Evolutionary conservation across 2,888 invertebrate species (phyloP).

Genomic region (Beris morrisii): DNA sequence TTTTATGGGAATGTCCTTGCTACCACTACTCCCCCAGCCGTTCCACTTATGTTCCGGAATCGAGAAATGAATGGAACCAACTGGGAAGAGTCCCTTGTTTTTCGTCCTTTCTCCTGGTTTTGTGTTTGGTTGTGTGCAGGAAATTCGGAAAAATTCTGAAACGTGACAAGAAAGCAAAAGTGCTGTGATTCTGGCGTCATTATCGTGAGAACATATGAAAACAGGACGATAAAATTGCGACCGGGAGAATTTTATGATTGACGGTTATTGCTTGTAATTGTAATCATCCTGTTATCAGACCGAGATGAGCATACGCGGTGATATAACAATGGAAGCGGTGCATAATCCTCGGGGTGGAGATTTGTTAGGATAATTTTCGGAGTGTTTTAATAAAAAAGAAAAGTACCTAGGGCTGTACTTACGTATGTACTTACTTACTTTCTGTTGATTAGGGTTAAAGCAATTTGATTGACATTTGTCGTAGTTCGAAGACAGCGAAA

Average conservation of each 20-base stretch:
- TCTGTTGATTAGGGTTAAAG: too few relatives aligned
- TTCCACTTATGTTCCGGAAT: neutral
- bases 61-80: neutral
- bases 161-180: neutral
- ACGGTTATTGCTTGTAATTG: conserved; percentile 31
- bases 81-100: neutral
- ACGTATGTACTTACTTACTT: too few relatives aligned
- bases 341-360: too few relatives aligned
- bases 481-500: too few relatives aligned
- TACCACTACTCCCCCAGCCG: neutral
- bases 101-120: neutral
- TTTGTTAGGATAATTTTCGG: too few relatives aligned
- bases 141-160: neutral
- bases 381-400: too few relatives aligned
- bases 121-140: neutral
- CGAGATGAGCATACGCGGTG: neutral
- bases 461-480: too few relatives aligned
- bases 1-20: neutral
- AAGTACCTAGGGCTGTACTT: too few relatives aligned
- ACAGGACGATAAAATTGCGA: neutral
- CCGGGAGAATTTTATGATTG: conserved; percentile 20
- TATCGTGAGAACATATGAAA: conserved; percentile 19
- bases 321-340: too few relatives aligned
- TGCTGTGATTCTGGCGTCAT: too few relatives aligned
- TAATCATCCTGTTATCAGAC: conserved; percentile 26